Base-by-base conservation (phyloP, 2,888 invertebrate genomes). In the Oscheius sp. region DNA sequence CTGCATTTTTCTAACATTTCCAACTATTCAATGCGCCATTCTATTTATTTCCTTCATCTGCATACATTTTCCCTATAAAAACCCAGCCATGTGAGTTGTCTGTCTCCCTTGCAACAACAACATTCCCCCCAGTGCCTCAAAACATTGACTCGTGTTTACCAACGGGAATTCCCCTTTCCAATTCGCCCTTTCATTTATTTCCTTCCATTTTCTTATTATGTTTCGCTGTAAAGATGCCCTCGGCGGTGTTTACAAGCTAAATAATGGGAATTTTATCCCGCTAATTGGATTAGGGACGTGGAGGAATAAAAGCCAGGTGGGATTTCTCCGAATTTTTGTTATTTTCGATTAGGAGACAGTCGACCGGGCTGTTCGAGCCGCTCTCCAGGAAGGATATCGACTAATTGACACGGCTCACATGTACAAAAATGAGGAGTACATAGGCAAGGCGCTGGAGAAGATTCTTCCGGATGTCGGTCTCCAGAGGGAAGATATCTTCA, bases 401-500 rank as follows among this genome's bases (percentile, higher is more conserved):
- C 94, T 94, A 85, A 93, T 95, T 77, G 94, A 95, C 89, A 92
- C 93, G 0, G 94, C 94, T 0, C 91, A 92, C 5, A 93, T 92
- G 5, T 94, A 95, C 86, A 91, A 92, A 80, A 94, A 94, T 86
- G 94, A 95, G 88, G 91, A 91, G 1, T 91, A 76, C 0, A 92
- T 95, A 79, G 94, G 94, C 0, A 91, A 92, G 52, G 93, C 93
- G 0, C 89, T 95, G 0, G 91, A 92, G 74, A 93, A 93, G 93
- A 89, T 94, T 45, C 89, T 94, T 52, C 93, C 93, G 0, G 91
- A 92, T 56, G 91, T 91, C 5, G 92, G 93, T 69, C 86, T 92
- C 0, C 92, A 91, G 84, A 92, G 95, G 80, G 93, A 93, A 82
- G 93, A 95, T 46, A 21, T 56, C 6, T 56, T 55, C n/a, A 69